Evolutionary conservation across 2,797 vertebrate genomes (phyloP).

Genomic region (Lacerta viridis): DNA sequence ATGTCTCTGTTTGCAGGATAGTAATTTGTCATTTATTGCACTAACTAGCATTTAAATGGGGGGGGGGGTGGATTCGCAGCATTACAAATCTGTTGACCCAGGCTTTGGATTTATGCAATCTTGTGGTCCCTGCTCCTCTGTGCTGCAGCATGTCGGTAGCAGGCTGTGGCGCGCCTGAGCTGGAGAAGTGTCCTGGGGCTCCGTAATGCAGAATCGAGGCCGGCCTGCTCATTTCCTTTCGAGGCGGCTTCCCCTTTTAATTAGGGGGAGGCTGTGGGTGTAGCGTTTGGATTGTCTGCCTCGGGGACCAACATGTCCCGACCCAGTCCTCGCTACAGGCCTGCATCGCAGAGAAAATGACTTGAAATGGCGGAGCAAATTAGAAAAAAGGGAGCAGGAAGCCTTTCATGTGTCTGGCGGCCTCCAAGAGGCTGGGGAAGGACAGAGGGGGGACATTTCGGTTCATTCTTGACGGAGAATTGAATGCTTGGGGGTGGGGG

Average conservation of each 20-base stretch:
- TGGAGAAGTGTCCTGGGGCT: neutral
- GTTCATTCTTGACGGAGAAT: slow-evolving; percentile 40
- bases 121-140: neutral
- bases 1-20: too few relatives aligned
- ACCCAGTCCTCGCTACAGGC: neutral
- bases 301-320: neutral
- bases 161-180: neutral
- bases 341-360: neutral
- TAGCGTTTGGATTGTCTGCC: neutral
- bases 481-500: slow-evolving; percentile 41
- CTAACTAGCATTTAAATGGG: neutral
- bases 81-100: neutral
- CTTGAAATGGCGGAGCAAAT: neutral
- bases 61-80: neutral
- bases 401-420: slow-evolving; percentile 23
- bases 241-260: neutral
- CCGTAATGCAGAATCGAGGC: neutral
- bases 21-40: neutral
- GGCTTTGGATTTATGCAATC: neutral
- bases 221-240: neutral
- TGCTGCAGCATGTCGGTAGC: neutral
- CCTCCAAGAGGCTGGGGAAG: neutral
- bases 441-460: neutral
- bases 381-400: neutral
- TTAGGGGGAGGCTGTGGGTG: neutral